phyloP scores from a whole-genome alignment of 2,888 invertebrate species.

The Hirtodrosophila cameraria region DNA sequence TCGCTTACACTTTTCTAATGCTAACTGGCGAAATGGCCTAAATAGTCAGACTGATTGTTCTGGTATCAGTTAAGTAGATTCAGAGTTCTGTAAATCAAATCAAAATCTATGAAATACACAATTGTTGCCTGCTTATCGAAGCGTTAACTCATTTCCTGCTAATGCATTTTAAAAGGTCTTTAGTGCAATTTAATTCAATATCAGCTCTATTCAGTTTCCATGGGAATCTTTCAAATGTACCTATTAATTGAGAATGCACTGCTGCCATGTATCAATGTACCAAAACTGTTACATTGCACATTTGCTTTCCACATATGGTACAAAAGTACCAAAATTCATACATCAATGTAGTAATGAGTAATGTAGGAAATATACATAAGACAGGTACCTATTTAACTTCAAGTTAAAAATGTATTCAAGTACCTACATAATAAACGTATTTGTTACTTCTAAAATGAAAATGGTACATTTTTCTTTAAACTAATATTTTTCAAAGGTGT shows the following conservation, averaged over 20 bases:
- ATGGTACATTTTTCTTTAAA: too few species aligned
- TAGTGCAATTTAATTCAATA: slow-evolving; percentile 1
- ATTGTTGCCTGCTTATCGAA: slow-evolving; percentile 7
- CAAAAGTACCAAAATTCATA: too few species aligned
- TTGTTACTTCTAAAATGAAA: too few species aligned
- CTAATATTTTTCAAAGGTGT: neutral
- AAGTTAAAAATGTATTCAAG: too few species aligned
- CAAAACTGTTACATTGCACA: too few species aligned
- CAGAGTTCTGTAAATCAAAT: neutral
- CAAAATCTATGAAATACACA: slow-evolving; percentile 6
- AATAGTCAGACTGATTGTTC: neutral
- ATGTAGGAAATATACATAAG: too few species aligned
- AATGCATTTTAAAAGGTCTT: slow-evolving; percentile 13
- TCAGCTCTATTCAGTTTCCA: neutral
- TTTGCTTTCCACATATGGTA: too few species aligned
- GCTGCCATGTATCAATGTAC: too few species aligned
- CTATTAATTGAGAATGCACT: too few species aligned
- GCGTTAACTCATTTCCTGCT: slow-evolving; percentile 32
- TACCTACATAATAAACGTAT: too few species aligned
- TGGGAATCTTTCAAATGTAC: neutral
- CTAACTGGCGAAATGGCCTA: slow-evolving; percentile 8
- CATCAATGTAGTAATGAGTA: too few species aligned
- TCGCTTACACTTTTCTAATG: neutral
- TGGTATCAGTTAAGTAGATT: slow-evolving; percentile 2
- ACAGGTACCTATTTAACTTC: too few species aligned